Base-by-base conservation (phyloP, 2,888 invertebrate genomes). In the Tetropium fuscum region DNA sequence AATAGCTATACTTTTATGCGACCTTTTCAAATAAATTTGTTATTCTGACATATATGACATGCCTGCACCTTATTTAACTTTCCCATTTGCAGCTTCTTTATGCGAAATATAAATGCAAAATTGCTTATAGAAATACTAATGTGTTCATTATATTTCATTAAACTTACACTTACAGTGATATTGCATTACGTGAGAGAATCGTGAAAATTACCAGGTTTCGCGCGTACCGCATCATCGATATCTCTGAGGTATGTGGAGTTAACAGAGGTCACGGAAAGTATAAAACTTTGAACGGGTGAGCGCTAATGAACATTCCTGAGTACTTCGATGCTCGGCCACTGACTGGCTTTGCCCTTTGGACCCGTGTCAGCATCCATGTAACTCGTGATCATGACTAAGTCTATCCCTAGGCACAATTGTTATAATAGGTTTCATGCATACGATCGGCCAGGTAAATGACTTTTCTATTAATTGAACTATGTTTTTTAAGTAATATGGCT, bases 201-300 rank as follows among this genome's bases (percentile, higher is more conserved):
- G 13, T 38, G 25, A 18, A 49, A 32, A 51, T 51, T 27, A 40
- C 51, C 40, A 20, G 51, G 51, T 51, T 51, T 25, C 40, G 38
- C 40, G 51, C 40, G 13, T 62, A 58, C 56, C 32, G 60, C 62
- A 68, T 22, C 66, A 60, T 60, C 45, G 60, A 67, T 63, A 66
- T 68, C 68, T 57, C 53, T 58, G 18, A 32, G 59, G 53, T 54
- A 67, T 56, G 58, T 53, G 63, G 36, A 60, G 53, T 65, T 56
- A 59, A 53, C 63, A 58, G 66, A 69, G 71, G 69, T 72, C 73
- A 70, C 70, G 64, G 63, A 63, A 68, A 70, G 60, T 70, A 63
- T 63, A 65, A 66, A 68, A 63, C 66, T 63, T 49, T 48, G 68
- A 66, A 51, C 51, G 51, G 20, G 38, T 51, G 51, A 51, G 38